These are phyloP conservation scores for Hirtodrosophila cameraria DNA, from an alignment of 2,888 invertebrate species.

Conservation along the genomic window DNA sequence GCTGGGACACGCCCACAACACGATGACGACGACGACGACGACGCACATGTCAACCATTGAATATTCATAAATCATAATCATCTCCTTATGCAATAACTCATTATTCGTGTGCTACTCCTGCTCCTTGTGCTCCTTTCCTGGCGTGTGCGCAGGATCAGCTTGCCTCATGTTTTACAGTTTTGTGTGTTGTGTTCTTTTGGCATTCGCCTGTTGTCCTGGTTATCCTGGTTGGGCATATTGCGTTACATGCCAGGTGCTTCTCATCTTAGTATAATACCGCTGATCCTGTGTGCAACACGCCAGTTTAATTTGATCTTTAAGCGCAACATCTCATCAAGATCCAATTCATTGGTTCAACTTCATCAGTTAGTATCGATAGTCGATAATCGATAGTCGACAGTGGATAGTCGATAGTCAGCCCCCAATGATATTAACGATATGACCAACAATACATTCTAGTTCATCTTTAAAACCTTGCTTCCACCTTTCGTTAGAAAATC, in stretches of 20 bases:
- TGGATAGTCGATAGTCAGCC: no score
- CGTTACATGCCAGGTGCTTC: conserved; percentile 59
- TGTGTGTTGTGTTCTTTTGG: conserved; percentile 13
- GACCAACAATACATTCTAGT: no score
- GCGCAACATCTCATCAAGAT: conserved; percentile 2
- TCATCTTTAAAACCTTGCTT: no score
- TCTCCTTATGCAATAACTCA: conserved; percentile 71
- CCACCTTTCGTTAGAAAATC: no score
- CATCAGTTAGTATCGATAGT: neutral
- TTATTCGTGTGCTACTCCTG: no score
- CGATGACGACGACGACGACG: no score
- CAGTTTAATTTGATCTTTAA: conserved; percentile 3
- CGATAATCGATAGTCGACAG: no score
- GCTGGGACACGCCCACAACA: conserved; percentile 30
- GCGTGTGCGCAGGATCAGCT: conserved; percentile 28
- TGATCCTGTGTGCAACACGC: conserved; percentile 12
- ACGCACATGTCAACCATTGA: conserved; percentile 67
- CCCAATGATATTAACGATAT: no score
- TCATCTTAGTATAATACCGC: neutral
- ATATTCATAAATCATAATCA: conserved; percentile 78
- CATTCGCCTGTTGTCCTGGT: conserved; percentile 13
- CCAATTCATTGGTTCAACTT: neutral
- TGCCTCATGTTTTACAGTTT: neutral
- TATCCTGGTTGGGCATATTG: conserved; percentile 32
- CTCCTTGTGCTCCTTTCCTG: no score